Conservation (phyloP, 2,888 invertebrate genomes). For the Panopea generosa region DNA sequence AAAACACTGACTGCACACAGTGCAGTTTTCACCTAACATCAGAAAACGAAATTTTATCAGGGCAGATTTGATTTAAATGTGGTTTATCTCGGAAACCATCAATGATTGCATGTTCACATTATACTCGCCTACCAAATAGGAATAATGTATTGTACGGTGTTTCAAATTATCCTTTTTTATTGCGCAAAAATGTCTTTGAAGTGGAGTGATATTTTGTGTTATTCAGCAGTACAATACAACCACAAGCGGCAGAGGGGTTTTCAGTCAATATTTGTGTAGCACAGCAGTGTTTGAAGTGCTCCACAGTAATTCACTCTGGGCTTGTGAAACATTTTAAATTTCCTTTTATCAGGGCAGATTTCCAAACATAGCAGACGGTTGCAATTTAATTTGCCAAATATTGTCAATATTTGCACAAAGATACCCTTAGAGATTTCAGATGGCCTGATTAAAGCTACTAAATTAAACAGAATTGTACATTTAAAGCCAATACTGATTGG, state of each 20-base stretch:
- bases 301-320: slow-evolving; percentile 8
- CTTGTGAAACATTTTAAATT: slow-evolving; percentile 8
- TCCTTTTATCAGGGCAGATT: slow-evolving; percentile 35
- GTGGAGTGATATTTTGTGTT: slow-evolving; percentile 15
- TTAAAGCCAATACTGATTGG: no score
- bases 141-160: background rate
- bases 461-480: no score
- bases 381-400: slow-evolving; percentile 52
- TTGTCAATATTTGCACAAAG: slow-evolving; percentile 48
- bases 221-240: background rate
- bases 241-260: background rate
- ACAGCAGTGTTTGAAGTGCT: slow-evolving; percentile 23
- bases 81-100: no score
- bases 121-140: background rate
- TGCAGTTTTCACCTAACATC: no score
- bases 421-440: background rate
- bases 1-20: no score
- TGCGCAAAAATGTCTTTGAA: slow-evolving; percentile 16
- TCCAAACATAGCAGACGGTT: slow-evolving; percentile 20
- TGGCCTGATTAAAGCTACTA: no score
- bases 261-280: slow-evolving; percentile 31
- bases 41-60: no score
- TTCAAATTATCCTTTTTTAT: slow-evolving; percentile 14
- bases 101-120: background rate
- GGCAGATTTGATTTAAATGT: no score